Evolutionary conservation across 2,113 vertebrate genomes (phyloP).

Genomic region (Dermatemys mawii): DNA sequence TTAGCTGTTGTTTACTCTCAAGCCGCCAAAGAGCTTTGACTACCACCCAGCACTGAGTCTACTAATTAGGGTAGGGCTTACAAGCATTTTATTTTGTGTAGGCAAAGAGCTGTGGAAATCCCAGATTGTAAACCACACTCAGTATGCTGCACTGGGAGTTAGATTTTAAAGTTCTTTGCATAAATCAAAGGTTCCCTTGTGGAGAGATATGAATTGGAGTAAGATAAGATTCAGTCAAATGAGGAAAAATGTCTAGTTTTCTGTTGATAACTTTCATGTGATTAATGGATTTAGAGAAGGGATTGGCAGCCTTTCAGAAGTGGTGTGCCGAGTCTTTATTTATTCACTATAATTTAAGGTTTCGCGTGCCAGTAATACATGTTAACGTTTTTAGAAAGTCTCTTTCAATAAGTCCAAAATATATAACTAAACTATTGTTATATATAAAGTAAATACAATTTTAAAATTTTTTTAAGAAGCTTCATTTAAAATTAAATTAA

Average conservation of each 20-base stretch:
- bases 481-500: too few relatives aligned
- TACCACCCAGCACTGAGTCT: neutral
- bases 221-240: neutral
- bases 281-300: neutral
- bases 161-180: constrained; percentile 30
- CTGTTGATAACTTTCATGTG: neutral
- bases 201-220: neutral
- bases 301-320: too few relatives aligned
- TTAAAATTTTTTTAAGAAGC: too few relatives aligned
- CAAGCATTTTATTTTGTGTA: neutral
- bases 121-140: neutral
- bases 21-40: neutral
- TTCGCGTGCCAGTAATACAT: too few relatives aligned
- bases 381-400: too few relatives aligned
- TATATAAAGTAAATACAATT: too few relatives aligned
- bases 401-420: too few relatives aligned
- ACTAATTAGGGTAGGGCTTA: constrained; percentile 28
- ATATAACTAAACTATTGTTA: too few relatives aligned
- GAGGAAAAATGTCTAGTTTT: neutral
- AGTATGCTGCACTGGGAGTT: neutral
- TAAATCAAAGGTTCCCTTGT: neutral
- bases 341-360: too few relatives aligned
- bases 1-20: constrained; percentile 3
- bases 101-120: constrained; percentile 32
- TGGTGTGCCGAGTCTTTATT: too few relatives aligned